Evolutionary conservation across 2,113 vertebrate species (phyloP).

Genomic region (Neomonachus schauinslandi): DNA sequence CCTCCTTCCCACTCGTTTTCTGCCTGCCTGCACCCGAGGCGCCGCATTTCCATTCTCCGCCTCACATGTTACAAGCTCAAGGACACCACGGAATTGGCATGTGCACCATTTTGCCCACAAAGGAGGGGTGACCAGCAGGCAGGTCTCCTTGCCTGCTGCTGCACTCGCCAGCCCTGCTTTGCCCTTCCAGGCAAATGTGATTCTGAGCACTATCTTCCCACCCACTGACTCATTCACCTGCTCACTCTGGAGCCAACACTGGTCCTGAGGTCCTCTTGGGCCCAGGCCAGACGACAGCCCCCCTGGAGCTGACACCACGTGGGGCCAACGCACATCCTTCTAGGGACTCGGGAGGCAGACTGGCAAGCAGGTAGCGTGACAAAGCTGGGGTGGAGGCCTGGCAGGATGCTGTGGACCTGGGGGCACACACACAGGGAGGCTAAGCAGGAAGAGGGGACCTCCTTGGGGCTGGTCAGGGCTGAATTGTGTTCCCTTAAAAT

Average conservation of each 20-base stretch:
- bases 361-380: background rate
- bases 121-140: background rate
- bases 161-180: background rate
- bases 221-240: too few relatives aligned
- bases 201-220: background rate
- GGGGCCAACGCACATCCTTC: background rate
- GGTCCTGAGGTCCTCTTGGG: background rate
- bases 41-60: background rate
- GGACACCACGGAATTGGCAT: background rate
- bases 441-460: background rate
- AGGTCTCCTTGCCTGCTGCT: accelerated
- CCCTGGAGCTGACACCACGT: background rate
- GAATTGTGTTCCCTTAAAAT: background rate
- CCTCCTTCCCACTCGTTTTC: background rate
- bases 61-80: background rate
- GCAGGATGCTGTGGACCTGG: too few relatives aligned
- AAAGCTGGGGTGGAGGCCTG: background rate
- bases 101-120: background rate
- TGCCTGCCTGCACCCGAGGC: accelerated
- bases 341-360: background rate
- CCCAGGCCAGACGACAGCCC: background rate
- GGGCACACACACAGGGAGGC: background rate
- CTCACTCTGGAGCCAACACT: background rate
- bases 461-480: background rate
- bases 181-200: background rate